phyloP scores from a whole-genome alignment of 2,888 invertebrate genomes.

The Caenorhabditis sp. region DNA sequence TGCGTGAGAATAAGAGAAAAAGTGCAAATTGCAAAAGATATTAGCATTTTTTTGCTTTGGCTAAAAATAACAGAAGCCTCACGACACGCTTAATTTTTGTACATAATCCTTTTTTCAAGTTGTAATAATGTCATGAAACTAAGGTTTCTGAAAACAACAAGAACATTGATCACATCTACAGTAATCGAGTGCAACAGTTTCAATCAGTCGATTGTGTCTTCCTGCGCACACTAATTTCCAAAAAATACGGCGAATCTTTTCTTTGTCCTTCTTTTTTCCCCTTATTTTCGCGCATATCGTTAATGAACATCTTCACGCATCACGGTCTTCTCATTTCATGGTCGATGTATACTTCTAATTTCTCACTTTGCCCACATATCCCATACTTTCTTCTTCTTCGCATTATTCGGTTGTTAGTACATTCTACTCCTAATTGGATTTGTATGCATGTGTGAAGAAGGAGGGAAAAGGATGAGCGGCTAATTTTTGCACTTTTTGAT shows the following conservation, averaged over 20 bases:
- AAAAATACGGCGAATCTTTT: not conserved
- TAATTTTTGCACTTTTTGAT: not conserved
- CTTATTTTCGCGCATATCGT: not conserved
- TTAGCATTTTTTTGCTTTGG: not conserved
- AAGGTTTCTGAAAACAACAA: no score
- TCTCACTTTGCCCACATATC: not conserved
- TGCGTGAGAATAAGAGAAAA: not conserved
- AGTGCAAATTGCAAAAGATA: not conserved
- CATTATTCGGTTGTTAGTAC: not conserved
- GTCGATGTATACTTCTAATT: not conserved
- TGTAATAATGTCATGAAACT: no score
- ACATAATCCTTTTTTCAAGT: no score
- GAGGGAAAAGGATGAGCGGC: not conserved
- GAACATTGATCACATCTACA: no score
- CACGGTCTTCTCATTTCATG: not conserved
- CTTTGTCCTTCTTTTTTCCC: not conserved
- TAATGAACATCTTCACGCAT: conserved; percentile 1
- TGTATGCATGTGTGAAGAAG: conserved; percentile 1
- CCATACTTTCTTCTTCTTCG: not conserved
- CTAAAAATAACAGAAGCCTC: no score
- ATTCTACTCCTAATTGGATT: conserved; percentile 1
- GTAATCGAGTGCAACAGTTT: no score
- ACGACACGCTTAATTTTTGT: no score
- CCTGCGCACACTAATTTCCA: not conserved
- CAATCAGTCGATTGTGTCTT: no score